Evolutionary conservation across 1,140 invertebrate genomes (phyloP), one percentile per base, ranked within the genome.

Genomic region (Apis cerana): DNA sequence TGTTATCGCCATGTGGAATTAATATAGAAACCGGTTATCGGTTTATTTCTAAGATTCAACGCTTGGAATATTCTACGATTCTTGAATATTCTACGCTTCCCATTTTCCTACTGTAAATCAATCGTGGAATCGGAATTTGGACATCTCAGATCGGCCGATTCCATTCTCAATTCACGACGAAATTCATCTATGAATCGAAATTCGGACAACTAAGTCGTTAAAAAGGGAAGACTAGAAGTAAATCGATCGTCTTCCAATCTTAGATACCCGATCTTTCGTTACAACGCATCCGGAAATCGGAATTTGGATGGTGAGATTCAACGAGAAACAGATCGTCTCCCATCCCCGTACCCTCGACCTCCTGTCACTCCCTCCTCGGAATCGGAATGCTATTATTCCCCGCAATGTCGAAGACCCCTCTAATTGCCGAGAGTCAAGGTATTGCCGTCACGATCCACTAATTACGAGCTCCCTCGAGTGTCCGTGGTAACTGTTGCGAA

Each of bases 361-460:
- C 43, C 48, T 19, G 48, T 48, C 1, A 13, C 19, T 52, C 27
- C 69, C 10, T 12, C 5, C 17, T 13, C 43, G 43, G 19, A 64
- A 43, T 72, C 50, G 69, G 23, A 52, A 21, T 8, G 33, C 43
- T 54, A 79, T 79, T 79, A 50, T 56, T 67, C 65, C n/a, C n/a
- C 52, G 33, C 8, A 33, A 75, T 43, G 21, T 70, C 54, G 12
- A 33, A 17, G 50, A 13, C 21, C 59, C 61, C 17, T 27, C 1
- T 76, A 82, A 82, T 76, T 82, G 71, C 19, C 48, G 72, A 12
- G 80, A 81, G 80, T 67, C 72, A 76, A 76, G 64, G 72, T 82
- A 75, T 33, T 7, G 4, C 61, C 52, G 56, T 43, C 69, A 59
- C 78, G 78, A 80, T 74, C 67, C 74, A 48, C 80, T 82, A 82